phyloP scores from a whole-genome alignment of 2,888 invertebrate genomes.

The Cristatella mucedo region DNA sequence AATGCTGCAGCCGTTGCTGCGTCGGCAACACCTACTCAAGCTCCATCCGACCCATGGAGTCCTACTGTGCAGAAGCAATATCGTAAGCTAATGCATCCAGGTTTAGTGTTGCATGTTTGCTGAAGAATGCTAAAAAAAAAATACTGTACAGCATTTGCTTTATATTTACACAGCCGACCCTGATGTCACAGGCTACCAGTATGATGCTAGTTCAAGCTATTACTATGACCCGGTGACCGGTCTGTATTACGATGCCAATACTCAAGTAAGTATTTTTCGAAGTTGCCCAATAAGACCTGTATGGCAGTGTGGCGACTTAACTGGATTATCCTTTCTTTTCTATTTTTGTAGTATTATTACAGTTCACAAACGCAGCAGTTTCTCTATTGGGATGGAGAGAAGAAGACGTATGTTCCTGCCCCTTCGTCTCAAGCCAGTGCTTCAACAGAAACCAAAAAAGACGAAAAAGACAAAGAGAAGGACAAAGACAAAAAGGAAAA shows the following conservation, averaged over 20 bases:
- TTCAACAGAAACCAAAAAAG: conserved; percentile 16
- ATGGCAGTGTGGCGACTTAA: background rate
- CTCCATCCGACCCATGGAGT: too few species aligned
- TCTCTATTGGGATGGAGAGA: conserved; percentile 71
- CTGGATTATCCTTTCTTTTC: too few species aligned
- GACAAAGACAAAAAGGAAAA: conserved; percentile 62
- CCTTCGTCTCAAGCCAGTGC: conserved; percentile 15
- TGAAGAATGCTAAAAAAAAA: too few species aligned
- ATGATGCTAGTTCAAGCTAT: conserved; percentile 84
- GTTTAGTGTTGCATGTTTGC: too few species aligned
- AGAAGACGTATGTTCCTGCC: conserved; percentile 32
- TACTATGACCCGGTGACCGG: conserved; percentile 84
- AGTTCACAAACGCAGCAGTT: conserved; percentile 77
- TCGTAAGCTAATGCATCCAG: too few species aligned
- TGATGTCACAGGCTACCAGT: conserved; percentile 76
- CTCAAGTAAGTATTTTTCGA: conserved; percentile 43
- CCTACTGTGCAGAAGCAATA: too few species aligned
- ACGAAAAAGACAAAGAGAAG: conserved; percentile 36
- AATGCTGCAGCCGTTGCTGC: too few species aligned
- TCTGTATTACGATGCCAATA: conserved; percentile 85
- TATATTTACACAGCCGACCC: conserved; percentile 48
- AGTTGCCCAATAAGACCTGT: too few species aligned
- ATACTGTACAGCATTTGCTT: too few species aligned
- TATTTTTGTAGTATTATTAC: conserved; percentile 59
- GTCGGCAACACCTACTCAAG: too few species aligned